Base-by-base conservation (phyloP, 2,888 invertebrate species). In the Drosophila recens region DNA sequence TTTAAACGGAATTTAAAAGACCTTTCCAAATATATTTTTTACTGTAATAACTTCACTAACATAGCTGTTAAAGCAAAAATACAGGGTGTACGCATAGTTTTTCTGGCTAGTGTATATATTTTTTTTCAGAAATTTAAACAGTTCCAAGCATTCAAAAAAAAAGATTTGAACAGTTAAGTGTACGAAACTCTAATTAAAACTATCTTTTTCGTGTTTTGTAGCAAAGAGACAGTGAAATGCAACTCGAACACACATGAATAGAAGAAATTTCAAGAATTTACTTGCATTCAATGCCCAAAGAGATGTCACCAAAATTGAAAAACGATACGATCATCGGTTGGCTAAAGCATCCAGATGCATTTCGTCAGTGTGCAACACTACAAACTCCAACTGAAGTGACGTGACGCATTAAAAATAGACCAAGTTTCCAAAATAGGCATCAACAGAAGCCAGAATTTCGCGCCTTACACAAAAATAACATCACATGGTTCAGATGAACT, bases 401-500 rank as follows among this genome's bases (percentile, higher is more conserved):
- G 63, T 67, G 63, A 56, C 70, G 63, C 45, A 52, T 59, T 57
- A 75, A 23, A 73, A 79, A 79, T 75, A 78, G 58, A 62, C 33
- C 43, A 49, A 68, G 43, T 57, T 53, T 72, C 76, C 67, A 82
- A 82, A 71, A 85, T 69, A 77, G 53, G 72, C 48, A 53, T 61
- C 58, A 69, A 51, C 46, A 66, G 63, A 62, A 54, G 52, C 59
- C 38, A 66, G 63, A 74, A 68, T 71, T 81, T 83, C 58, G 85
- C 67, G 76, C 43, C 71, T 76, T 59, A 42, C 20, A 74, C 77
- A 71, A 87, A 87, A 84, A 84, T 84, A 88, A 80, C 62, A 66
- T 66, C 58, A 59, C 40, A 69, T 59, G 54, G 51, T 56, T 40
- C 45, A 46, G 43, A 58, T 46, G 38, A n/a, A 30, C 43, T 65